phyloP scores from a whole-genome alignment of 2,888 invertebrate species.

The Parnassius mnemosyne region DNA sequence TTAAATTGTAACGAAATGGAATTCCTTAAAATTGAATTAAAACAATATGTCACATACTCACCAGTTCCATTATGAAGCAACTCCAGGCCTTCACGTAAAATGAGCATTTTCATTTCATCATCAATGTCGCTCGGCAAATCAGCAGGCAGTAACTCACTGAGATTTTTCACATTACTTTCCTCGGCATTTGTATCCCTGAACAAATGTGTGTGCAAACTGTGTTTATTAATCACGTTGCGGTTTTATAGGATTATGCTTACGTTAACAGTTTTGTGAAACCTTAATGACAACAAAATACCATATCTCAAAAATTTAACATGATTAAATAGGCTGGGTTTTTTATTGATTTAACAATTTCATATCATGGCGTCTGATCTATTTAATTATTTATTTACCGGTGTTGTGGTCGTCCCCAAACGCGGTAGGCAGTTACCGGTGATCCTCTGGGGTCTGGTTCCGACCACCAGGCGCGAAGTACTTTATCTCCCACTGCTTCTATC shows the following conservation, averaged over 20 bases:
- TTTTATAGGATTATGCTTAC: neutral
- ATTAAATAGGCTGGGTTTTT: neutral
- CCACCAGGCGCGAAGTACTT: slow-evolving; percentile 91
- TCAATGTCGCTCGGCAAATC: slow-evolving; percentile 58
- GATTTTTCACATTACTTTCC: slow-evolving; percentile 55
- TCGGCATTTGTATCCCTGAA: slow-evolving; percentile 34
- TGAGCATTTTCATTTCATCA: slow-evolving; percentile 57
- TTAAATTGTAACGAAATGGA: no score
- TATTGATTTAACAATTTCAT: neutral
- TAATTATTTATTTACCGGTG: slow-evolving; percentile 44
- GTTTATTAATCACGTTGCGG: neutral
- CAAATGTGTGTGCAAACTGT: no score
- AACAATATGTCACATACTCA: slow-evolving; percentile 39
- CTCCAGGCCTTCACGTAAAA: slow-evolving; percentile 78
- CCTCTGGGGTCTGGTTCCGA: slow-evolving; percentile 88
- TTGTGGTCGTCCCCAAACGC: slow-evolving; percentile 84
- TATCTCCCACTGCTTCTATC: slow-evolving; percentile 86
- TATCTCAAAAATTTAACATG: no score
- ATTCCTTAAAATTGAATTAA: no score
- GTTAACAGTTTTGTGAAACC: neutral
- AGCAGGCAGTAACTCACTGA: slow-evolving; percentile 51
- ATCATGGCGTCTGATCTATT: neutral
- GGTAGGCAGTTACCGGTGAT: slow-evolving; percentile 86
- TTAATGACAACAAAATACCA: no score
- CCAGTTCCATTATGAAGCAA: slow-evolving; percentile 88